Evolutionary conservation across 2,113 vertebrate species (phyloP).

Genomic region (Myrmophylax atrothorax): DNA sequence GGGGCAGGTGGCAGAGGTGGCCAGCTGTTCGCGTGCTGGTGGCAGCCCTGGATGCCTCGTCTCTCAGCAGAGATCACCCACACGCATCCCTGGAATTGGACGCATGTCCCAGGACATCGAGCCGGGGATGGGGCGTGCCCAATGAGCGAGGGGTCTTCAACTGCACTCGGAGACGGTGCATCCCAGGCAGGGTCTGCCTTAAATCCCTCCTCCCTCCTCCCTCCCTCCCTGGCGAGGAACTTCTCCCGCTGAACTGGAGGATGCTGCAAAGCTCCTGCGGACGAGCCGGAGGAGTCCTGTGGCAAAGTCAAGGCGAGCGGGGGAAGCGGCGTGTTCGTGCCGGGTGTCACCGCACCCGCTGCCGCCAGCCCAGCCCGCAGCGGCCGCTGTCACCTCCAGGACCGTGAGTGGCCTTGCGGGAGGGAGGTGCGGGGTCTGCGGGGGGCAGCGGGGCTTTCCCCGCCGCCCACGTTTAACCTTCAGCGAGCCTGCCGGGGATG

Average conservation of each 20-base stretch:
- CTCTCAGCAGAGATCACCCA: not conserved
- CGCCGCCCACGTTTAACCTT: conserved; percentile 58
- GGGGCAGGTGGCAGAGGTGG: not conserved
- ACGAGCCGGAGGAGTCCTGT: conserved; percentile 56
- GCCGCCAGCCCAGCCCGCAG: not conserved
- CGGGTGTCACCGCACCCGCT: not conserved
- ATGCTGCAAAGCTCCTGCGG: conserved; percentile 70
- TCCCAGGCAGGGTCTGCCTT: conserved; percentile 42
- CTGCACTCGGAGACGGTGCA: not conserved
- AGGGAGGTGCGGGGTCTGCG: not conserved
- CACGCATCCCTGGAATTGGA: not conserved
- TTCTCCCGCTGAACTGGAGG: conserved; percentile 67
- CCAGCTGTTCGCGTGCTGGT: fast-evolving
- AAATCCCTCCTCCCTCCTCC: conserved; percentile 56
- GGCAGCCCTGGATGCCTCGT: not conserved
- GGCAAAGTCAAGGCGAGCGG: conserved; percentile 66
- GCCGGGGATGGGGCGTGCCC: not conserved
- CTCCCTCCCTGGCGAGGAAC: conserved; percentile 58
- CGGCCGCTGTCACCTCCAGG: not conserved
- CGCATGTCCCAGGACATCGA: fast-evolving
- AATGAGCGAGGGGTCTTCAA: not conserved
- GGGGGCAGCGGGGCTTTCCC: not conserved
- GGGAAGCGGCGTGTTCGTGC: not conserved
- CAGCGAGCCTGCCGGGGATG: conserved; percentile 3
- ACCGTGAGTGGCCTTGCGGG: conserved; percentile 42